These are phyloP conservation scores for Chaetura pelagica DNA, from an alignment of 2,113 vertebrate genomes.

Conservation along the genomic window DNA sequence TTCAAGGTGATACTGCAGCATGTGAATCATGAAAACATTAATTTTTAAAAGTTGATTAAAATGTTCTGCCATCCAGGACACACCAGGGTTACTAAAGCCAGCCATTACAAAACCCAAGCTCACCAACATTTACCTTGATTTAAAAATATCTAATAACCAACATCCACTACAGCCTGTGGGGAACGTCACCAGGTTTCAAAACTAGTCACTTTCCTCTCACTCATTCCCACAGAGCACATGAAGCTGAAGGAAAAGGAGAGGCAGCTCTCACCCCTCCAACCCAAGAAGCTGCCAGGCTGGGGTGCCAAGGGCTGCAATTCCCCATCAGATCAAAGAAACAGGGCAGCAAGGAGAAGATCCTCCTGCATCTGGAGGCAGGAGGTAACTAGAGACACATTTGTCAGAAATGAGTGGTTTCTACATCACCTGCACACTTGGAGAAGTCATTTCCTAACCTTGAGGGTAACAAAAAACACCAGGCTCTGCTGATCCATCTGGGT, in stretches of 20 bases:
- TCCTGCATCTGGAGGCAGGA: background rate
- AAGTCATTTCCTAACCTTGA: background rate
- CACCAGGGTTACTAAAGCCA: background rate
- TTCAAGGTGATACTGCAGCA: background rate
- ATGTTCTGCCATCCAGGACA: background rate
- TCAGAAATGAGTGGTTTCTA: background rate
- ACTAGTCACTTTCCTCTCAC: background rate
- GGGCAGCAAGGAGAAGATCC: accelerated
- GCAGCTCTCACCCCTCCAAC: background rate
- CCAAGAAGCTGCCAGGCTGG: background rate
- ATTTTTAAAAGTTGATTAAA: background rate
- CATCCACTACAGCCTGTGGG: background rate
- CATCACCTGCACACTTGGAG: accelerated
- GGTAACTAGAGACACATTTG: background rate
- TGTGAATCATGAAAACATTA: background rate
- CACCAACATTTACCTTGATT: background rate
- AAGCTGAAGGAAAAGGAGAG: background rate
- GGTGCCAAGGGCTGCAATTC: background rate
- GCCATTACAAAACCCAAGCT: background rate
- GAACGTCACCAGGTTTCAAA: background rate
- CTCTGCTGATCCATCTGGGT: background rate
- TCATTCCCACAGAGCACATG: background rate
- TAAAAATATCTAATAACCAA: background rate
- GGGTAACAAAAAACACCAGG: background rate
- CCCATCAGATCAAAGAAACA: background rate